Percentiles rank a stretch among this genome's conserved stretches.
Conservation (phyloP, 2,113 vertebrate species). For the Thamnophis sirtalis region DNA sequence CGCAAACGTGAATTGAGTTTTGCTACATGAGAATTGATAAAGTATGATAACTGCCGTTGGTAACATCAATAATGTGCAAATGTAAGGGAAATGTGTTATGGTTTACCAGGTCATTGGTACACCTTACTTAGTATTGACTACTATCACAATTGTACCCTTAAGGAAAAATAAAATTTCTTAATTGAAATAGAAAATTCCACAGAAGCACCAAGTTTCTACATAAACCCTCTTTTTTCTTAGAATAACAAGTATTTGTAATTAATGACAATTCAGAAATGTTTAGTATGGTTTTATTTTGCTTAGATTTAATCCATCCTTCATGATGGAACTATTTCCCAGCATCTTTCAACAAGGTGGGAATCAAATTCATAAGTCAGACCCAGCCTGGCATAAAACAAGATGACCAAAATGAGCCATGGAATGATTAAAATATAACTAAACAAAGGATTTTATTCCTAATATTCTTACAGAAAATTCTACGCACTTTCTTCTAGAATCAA, state of each 20-base stretch:
- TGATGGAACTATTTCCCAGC: not conserved
- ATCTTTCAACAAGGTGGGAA: not conserved
- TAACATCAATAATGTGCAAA: not conserved
- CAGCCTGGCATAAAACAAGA: not conserved
- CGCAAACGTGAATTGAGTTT: not conserved
- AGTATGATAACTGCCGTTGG: not conserved
- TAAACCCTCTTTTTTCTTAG: not conserved
- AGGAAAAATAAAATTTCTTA: not conserved
- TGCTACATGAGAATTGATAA: not conserved
- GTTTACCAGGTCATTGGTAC: not conserved
- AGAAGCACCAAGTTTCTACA: not conserved
- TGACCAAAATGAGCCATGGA: not conserved
- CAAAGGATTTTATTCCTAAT: not conserved
- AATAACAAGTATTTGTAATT: not conserved
- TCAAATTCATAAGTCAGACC: not conserved
- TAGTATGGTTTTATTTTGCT: not conserved
- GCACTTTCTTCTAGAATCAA: not conserved
- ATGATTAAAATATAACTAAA: not conserved
- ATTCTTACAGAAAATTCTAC: not conserved
- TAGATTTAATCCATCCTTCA: not conserved
- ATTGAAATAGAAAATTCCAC: not conserved
- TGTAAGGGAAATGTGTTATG: not conserved
- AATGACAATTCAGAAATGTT: not conserved
- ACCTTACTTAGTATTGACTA: not conserved
- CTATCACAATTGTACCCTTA: not conserved